These are phyloP conservation scores for Crotophaga sulcirostris DNA, from an alignment of 2,113 vertebrate species.

Conservation along the genomic window DNA sequence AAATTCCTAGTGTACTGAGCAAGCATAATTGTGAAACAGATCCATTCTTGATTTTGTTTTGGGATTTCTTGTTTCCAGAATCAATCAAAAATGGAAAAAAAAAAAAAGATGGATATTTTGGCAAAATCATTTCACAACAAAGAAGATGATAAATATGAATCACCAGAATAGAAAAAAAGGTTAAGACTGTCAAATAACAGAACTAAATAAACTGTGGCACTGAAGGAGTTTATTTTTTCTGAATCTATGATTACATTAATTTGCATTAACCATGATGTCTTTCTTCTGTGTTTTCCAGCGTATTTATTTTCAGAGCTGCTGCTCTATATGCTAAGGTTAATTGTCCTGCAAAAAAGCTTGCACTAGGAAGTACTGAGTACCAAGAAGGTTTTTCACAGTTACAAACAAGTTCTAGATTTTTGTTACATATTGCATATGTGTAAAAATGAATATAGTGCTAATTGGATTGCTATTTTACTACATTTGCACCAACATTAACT, in stretches of 20 bases:
- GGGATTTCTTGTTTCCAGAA: conserved; percentile 17
- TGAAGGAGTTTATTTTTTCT: conserved; percentile 64
- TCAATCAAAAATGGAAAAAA: conserved; percentile 22
- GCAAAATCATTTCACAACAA: conserved; percentile 53
- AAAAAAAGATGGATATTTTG: conserved; percentile 48
- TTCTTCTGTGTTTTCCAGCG: conserved; percentile 67
- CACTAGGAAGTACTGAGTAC: conserved; percentile 54
- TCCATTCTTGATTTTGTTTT: conserved; percentile 52
- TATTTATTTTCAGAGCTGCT: conserved; percentile 71
- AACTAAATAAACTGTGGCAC: conserved; percentile 69
- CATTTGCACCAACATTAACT: conserved; percentile 66
- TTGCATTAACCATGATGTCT: conserved; percentile 73
- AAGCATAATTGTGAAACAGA: conserved; percentile 57
- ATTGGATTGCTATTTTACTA: conserved; percentile 60
- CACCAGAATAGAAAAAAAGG: conserved; percentile 62
- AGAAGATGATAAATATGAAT: conserved; percentile 62
- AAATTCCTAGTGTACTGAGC: conserved; percentile 56
- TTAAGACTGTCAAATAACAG: conserved; percentile 61
- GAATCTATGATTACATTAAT: conserved; percentile 70
- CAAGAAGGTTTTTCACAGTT: conserved; percentile 71
- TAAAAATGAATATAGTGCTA: conserved; percentile 64
- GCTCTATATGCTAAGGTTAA: conserved; percentile 70
- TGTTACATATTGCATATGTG: conserved; percentile 71
- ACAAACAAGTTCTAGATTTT: conserved; percentile 70
- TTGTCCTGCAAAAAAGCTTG: conserved; percentile 73